Evolutionary conservation across 1,140 invertebrate genomes (phyloP).

Genomic region (Drosophila quadrilineata): DNA sequence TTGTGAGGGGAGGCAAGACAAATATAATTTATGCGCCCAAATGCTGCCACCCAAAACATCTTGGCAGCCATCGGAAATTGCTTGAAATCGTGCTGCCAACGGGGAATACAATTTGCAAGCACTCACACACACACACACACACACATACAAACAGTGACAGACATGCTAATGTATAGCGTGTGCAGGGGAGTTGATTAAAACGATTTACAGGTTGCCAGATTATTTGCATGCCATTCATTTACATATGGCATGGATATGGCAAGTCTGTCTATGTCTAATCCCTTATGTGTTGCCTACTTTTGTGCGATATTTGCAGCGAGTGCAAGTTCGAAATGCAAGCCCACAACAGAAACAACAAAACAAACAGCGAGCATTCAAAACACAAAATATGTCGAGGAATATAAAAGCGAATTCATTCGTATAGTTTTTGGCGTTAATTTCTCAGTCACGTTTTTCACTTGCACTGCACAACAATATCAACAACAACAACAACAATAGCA

Average conservation of each 20-base stretch:
- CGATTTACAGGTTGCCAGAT: constrained; percentile 28
- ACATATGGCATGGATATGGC: constrained; percentile 16
- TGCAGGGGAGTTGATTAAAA: no score
- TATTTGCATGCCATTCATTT: not conserved
- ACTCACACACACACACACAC: not conserved
- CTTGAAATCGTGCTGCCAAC: constrained; percentile 22
- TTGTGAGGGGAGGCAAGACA: constrained; percentile 33
- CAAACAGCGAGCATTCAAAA: constrained; percentile 16
- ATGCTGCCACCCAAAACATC: constrained; percentile 21
- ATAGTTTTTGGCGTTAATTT: constrained; percentile 69
- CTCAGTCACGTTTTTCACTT: constrained; percentile 40
- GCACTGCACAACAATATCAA: no score
- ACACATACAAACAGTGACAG: not conserved
- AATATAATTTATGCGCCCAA: constrained; percentile 72
- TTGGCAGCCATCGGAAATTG: constrained; percentile 28
- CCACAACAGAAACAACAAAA: not conserved
- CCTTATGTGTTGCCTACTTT: constrained; percentile 37
- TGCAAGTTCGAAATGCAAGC: not conserved
- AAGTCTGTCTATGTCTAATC: constrained; percentile 1
- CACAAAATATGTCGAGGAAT: constrained; percentile 20
- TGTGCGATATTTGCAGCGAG: constrained; percentile 7
- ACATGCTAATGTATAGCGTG: not conserved
- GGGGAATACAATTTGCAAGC: constrained; percentile 14
- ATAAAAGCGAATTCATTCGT: no score
- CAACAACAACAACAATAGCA: no score